Conservation (phyloP, 2,888 invertebrate species). For the Lepidochrysops patricia region DNA sequence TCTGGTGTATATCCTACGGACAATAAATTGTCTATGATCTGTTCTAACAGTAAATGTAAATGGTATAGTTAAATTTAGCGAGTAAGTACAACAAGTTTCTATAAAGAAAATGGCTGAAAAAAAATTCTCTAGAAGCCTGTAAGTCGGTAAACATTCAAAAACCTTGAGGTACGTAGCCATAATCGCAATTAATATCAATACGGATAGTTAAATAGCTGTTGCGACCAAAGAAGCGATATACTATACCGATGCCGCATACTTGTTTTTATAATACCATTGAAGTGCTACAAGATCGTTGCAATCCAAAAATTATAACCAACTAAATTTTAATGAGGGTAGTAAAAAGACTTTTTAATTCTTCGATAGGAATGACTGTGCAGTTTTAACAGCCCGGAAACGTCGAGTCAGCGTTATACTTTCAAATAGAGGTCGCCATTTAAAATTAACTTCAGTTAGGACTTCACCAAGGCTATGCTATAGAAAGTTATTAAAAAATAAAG, state of each 20-base stretch:
- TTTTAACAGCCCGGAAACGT: not conserved
- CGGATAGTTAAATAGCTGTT: no score
- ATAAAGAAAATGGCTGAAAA: no score
- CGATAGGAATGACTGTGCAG: not conserved
- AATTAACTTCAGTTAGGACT: not conserved
- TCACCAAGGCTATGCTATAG: not conserved
- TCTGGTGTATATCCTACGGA: not conserved
- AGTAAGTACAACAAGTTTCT: not conserved
- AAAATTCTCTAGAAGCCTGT: no score
- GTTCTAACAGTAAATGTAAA: not conserved
- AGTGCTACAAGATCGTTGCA: not conserved
- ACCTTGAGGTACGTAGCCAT: no score
- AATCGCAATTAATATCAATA: no score
- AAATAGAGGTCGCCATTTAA: not conserved
- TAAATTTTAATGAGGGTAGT: not conserved
- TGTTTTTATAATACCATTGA: not conserved
- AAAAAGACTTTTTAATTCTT: not conserved
- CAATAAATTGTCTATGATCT: not conserved
- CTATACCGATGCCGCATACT: no score
- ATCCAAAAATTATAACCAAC: no score
- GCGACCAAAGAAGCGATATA: no score
- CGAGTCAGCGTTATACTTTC: not conserved
- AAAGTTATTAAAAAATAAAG: not conserved
- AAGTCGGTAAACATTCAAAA: no score
- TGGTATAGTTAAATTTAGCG: no score